Evolutionary conservation across 2,113 vertebrate genomes (phyloP).

Genomic region (Sorex araneus): DNA sequence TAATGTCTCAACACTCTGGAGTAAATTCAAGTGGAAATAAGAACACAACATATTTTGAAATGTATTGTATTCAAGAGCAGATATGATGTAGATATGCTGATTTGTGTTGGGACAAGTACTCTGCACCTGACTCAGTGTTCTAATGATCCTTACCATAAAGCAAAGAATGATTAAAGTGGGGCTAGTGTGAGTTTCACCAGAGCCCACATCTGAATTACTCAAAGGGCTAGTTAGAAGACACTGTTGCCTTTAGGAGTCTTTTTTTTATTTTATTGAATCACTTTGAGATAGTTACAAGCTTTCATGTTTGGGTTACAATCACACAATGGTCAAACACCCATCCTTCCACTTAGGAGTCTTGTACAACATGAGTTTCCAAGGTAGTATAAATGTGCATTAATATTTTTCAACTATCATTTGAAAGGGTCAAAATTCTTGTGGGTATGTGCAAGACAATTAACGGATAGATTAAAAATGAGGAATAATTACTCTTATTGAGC

Average conservation of each 20-base stretch:
- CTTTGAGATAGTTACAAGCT: too few species aligned
- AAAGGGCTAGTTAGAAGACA: constrained; percentile 2
- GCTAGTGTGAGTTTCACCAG: not conserved
- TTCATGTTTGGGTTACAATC: too few species aligned
- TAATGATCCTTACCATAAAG: not conserved
- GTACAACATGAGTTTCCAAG: constrained; percentile 12
- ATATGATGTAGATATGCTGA: not conserved
- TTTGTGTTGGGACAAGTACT: not conserved
- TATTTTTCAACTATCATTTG: constrained; percentile 66
- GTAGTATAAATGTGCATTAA: not conserved
- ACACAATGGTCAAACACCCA: too few species aligned
- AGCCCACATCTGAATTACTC: constrained; percentile 39
- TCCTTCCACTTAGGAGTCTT: constrained; percentile 29
- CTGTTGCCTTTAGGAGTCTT: constrained; percentile 13
- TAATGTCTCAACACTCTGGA: not conserved
- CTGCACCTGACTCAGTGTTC: not conserved
- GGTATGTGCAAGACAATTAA: constrained; percentile 74
- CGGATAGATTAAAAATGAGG: constrained; percentile 69
- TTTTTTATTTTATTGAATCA: too few species aligned
- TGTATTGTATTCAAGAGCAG: not conserved
- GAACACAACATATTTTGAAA: not conserved
- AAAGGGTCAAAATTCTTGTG: constrained; percentile 76
- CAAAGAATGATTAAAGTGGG: not conserved
- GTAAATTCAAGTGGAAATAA: constrained; percentile 22
- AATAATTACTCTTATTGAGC: constrained; percentile 78